A percentile compares a stretch with the other conserved stretches of the same genome.
These are phyloP conservation scores for Chrysaora quinquecirrha DNA, from an alignment of 30 jellyfish, hydroid and myxozoan species.

Conservation along the genomic window DNA sequence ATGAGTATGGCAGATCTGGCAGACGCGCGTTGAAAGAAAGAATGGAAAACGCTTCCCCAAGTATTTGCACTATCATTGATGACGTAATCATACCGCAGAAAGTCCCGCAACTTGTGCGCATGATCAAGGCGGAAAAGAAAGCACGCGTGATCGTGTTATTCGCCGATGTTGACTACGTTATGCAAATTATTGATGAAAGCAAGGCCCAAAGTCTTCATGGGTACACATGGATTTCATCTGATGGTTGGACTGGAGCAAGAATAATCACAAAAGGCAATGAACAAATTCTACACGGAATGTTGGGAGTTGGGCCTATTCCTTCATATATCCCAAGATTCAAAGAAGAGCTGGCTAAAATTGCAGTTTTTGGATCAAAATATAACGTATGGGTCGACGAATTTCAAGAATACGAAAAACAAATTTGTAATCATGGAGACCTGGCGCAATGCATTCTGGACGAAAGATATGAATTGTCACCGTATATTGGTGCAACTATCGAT, in stretches of 20 bases:
- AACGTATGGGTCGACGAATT: conserved; percentile 54
- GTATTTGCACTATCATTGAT: conserved; percentile 79
- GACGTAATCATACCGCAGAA: conserved; percentile 34
- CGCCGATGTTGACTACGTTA: conserved; percentile 16
- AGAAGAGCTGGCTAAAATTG: conserved; percentile 10
- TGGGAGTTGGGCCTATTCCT: conserved; percentile 73
- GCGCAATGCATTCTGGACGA: conserved; percentile 33
- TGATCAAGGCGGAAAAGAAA: conserved; percentile 13
- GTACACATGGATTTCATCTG: conserved; percentile 74
- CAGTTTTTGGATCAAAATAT: conserved; percentile 7
- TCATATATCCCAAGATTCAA: conserved; percentile 41
- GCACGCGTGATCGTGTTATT: conserved; percentile 57
- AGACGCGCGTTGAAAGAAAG: conserved; percentile 60
- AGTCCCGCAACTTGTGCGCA: conserved; percentile 19
- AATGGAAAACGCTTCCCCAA: neutral
- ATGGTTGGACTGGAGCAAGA: conserved; percentile 65
- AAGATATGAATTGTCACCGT: conserved; percentile 53
- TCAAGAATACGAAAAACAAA: conserved; percentile 4
- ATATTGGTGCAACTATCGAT: conserved; percentile 64
- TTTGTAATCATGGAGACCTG: conserved; percentile 16
- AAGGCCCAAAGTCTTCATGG: conserved; percentile 22
- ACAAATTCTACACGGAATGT: conserved; percentile 50
- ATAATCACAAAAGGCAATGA: conserved; percentile 16
- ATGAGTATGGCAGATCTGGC: conserved; percentile 92
- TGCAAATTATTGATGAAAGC: conserved; percentile 27